Evolutionary conservation across 1,140 invertebrate species (phyloP).

Genomic region (Brachionus plicatilis): DNA sequence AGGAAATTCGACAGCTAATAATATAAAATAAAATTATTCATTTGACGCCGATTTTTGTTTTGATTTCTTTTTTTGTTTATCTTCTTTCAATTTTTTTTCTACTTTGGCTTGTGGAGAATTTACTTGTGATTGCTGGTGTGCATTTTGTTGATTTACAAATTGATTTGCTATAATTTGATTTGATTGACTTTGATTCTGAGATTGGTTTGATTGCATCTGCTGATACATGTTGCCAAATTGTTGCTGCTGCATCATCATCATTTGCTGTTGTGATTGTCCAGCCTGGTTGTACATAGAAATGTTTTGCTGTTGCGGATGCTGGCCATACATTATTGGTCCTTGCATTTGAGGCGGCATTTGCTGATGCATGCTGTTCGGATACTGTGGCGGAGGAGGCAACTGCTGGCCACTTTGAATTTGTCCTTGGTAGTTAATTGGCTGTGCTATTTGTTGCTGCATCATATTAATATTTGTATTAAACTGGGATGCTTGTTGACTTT

Average conservation of each 20-base stretch:
- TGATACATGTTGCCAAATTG: constrained; percentile 14
- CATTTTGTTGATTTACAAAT: not conserved
- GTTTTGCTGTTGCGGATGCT: not conserved
- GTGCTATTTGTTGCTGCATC: not conserved
- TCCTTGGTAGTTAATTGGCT: not conserved
- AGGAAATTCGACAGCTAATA: too few species aligned
- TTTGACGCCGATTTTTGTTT: not conserved
- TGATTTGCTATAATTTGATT: not conserved
- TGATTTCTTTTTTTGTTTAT: constrained; percentile 18
- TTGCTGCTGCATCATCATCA: not conserved
- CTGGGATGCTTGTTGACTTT: not conserved
- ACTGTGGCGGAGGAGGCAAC: not conserved
- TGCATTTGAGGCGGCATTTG: not conserved
- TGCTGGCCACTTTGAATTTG: not conserved
- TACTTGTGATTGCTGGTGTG: not conserved
- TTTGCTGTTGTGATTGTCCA: not conserved
- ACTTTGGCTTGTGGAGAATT: not conserved
- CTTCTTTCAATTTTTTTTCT: constrained; percentile 11
- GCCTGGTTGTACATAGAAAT: not conserved
- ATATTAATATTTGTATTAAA: not conserved
- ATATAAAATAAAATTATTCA: not conserved
- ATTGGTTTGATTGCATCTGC: not conserved
- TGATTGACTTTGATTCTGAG: not conserved
- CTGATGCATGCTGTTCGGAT: not conserved
- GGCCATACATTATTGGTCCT: not conserved